Evolutionary conservation across 2,797 vertebrate genomes (phyloP).

Genomic region (Trachops cirrhosus): DNA sequence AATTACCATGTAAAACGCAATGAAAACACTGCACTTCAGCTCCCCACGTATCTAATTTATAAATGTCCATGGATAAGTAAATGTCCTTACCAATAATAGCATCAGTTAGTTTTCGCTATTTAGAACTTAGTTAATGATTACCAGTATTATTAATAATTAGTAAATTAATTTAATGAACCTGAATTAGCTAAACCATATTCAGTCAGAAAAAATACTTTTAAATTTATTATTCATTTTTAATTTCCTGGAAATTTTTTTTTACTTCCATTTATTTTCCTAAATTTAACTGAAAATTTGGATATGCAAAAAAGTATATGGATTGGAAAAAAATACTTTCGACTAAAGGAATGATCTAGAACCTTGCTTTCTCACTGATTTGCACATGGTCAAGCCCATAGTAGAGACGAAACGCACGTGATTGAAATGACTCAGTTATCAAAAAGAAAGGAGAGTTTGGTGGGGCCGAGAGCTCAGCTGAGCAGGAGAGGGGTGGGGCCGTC

Average conservation of each 20-base stretch:
- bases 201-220: neutral
- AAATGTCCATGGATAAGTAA: neutral
- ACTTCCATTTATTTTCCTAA: neutral
- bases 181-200: neutral
- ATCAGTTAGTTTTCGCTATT: neutral
- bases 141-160: neutral
- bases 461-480: rapidly evolving
- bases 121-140: neutral
- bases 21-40: neutral
- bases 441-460: neutral
- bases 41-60: neutral
- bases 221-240: neutral
- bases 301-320: neutral
- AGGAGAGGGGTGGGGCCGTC: neutral
- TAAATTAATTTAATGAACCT: neutral
- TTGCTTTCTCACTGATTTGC: neutral
- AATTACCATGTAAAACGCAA: neutral
- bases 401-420: neutral
- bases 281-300: neutral
- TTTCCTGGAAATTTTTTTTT: neutral
- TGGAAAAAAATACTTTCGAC: neutral
- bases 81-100: neutral
- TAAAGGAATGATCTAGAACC: neutral
- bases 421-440: neutral
- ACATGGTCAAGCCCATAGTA: neutral